phyloP scores from a whole-genome alignment of 2,888 invertebrate species.

The Furcula furcula region DNA sequence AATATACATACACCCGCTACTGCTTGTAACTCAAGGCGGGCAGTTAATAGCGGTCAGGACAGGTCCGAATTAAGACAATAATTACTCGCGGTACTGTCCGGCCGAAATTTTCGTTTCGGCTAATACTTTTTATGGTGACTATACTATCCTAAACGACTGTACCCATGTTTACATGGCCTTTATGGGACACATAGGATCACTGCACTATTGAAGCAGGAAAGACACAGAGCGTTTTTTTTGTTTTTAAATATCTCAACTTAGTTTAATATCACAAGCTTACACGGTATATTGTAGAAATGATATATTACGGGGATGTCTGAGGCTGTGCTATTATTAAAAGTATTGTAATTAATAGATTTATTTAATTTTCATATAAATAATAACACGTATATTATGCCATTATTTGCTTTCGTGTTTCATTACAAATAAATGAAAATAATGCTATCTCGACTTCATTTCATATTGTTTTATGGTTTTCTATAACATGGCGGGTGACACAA shows the following conservation, averaged over 20 bases:
- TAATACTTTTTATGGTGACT: constrained; percentile 69
- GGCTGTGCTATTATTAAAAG: too few relatives aligned
- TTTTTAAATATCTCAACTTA: too few relatives aligned
- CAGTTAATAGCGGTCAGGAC: constrained; percentile 66
- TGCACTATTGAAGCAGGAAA: too few relatives aligned
- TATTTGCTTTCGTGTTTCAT: neutral
- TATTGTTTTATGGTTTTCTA: constrained; percentile 15
- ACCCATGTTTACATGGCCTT: constrained; percentile 40
- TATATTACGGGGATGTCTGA: too few relatives aligned
- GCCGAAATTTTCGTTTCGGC: constrained; percentile 62
- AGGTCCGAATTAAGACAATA: constrained; percentile 77
- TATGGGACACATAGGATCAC: constrained; percentile 17
- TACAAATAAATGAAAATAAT: constrained; percentile 7
- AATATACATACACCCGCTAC: too few relatives aligned
- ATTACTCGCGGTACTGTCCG: constrained; percentile 61
- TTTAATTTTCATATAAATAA: too few relatives aligned
- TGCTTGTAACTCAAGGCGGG: constrained; percentile 28
- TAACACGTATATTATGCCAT: too few relatives aligned
- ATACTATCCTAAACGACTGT: constrained; percentile 40
- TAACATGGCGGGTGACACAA: constrained; percentile 13
- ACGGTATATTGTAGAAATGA: too few relatives aligned
- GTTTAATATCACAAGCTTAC: too few relatives aligned
- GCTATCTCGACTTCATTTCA: constrained; percentile 19
- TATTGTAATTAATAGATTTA: too few relatives aligned
- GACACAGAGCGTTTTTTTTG: too few relatives aligned